These are phyloP conservation scores for Mythimna impura DNA, from an alignment of 2,888 invertebrate genomes.

Conservation along the genomic window DNA sequence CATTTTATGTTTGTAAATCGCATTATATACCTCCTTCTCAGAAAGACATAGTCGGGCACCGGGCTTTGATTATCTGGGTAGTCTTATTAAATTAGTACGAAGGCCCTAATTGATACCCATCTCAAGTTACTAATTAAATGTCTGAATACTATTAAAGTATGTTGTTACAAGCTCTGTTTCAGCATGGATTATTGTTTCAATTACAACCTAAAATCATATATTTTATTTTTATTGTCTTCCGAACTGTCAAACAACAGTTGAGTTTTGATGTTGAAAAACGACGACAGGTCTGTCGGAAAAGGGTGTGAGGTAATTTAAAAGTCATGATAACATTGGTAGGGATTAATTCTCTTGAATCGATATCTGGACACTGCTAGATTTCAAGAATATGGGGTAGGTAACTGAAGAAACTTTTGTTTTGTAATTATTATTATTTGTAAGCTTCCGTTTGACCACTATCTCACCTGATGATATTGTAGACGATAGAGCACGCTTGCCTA, in stretches of 20 bases:
- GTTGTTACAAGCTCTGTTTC: conserved; percentile 18
- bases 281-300: too few species aligned
- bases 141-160: conserved; percentile 26
- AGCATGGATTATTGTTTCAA: not conserved
- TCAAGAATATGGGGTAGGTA: too few species aligned
- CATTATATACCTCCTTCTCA: conserved; percentile 1
- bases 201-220: not conserved
- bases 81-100: conserved; percentile 30
- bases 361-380: too few species aligned
- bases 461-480: too few species aligned
- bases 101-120: conserved; percentile 38
- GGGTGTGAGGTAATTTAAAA: too few species aligned
- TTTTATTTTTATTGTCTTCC: not conserved
- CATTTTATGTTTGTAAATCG: not conserved
- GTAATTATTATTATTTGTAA: too few species aligned
- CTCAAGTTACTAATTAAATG: conserved; percentile 49
- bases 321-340: too few species aligned
- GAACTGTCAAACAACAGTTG: not conserved
- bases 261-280: not conserved
- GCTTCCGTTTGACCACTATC: too few species aligned
- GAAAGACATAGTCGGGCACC: not conserved
- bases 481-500: too few species aligned
- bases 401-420: too few species aligned
- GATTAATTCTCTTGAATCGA: too few species aligned
- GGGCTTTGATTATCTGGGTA: conserved; percentile 6